Percentiles rank a stretch among this genome's conserved stretches.
These are phyloP conservation scores for Numenius phaeopus DNA, from an alignment of 2,797 vertebrate species.

Conservation along the genomic window DNA sequence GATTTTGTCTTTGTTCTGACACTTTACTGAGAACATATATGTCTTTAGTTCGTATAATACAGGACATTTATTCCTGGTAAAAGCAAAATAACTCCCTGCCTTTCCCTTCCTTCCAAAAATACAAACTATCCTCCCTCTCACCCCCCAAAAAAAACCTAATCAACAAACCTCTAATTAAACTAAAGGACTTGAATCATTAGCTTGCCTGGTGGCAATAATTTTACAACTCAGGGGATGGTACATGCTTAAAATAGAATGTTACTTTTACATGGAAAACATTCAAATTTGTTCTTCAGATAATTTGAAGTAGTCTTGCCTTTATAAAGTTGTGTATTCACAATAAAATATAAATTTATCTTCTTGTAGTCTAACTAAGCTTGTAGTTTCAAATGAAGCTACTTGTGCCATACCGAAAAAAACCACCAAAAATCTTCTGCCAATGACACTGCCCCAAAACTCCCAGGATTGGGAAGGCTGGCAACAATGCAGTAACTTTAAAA, in stretches of 20 bases:
- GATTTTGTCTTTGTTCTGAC: slow-evolving; percentile 47
- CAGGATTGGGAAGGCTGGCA: not conserved
- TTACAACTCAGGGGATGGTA: not conserved
- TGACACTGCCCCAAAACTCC: not conserved
- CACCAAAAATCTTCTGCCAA: not conserved
- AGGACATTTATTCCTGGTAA: slow-evolving; percentile 1
- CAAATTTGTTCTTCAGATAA: not conserved
- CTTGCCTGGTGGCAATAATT: not conserved
- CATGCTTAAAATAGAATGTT: not conserved
- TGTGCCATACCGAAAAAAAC: not conserved
- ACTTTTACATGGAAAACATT: not conserved
- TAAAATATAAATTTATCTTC: not conserved
- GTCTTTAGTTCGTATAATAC: not conserved
- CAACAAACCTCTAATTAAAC: slow-evolving; percentile 3
- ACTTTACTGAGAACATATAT: not conserved
- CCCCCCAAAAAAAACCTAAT: not conserved
- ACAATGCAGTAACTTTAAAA: not conserved
- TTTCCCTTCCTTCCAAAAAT: slow-evolving; percentile 19
- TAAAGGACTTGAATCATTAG: not conserved
- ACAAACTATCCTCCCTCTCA: not conserved
- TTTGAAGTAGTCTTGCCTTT: not conserved
- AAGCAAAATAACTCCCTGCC: slow-evolving; percentile 35
- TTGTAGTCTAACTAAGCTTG: not conserved
- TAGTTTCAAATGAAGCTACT: not conserved
- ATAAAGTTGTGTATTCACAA: not conserved